Evolutionary conservation across 2,113 vertebrate genomes (phyloP), one percentile per base, ranked within the genome.

Genomic region (Nerophis lumbriciformis): DNA sequence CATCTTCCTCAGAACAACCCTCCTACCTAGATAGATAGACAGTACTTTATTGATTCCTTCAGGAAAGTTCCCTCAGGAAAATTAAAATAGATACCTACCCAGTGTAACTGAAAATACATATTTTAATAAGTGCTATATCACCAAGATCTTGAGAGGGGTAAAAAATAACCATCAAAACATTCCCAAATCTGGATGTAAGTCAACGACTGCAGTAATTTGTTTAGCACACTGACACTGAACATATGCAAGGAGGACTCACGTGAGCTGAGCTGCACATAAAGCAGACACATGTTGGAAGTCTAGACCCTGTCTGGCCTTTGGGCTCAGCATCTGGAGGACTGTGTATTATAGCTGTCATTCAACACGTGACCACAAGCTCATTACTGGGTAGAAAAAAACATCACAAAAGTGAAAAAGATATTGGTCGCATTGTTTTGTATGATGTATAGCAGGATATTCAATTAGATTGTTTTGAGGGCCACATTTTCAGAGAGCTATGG

Each of bases 301-400:
- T 75, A 63, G 71, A 39, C 76, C 75, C 57, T 77, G 72, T 56
- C 73, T 63, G 68, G 59, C 63, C 61, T 75, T 79, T 71, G 71
- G 72, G 75, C 77, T 55, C 15, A 48, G 35, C 12, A 52, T 75
- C 60, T 63, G 61, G n/a, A 38, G 63, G 47, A 51, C 72, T 74
- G 66, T 48, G 14, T 28, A 59, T 60, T 58, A 72, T 63, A 54
- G 66, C 76, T 81, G 80, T 83, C 75, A 60, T 8, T 9, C 35
- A 55, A 36, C 35, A 37, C 36, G 72, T 66, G 48, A 44, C 48
- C 75, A 66, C 60, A 65, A 72, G 53, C 54, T 74, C 73, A 63
- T 44, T 8, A 8, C 35, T 6, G 36, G 52, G 28, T 2, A 28
- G 28, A 28, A 28, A 28, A 28, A 28, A 28, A 28, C 28, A 28